Percentiles rank a stretch among this genome's conserved stretches.
These are phyloP conservation scores for Naso thynnoides DNA, from an alignment of 2,797 vertebrate genomes.

Conservation along the genomic window DNA sequence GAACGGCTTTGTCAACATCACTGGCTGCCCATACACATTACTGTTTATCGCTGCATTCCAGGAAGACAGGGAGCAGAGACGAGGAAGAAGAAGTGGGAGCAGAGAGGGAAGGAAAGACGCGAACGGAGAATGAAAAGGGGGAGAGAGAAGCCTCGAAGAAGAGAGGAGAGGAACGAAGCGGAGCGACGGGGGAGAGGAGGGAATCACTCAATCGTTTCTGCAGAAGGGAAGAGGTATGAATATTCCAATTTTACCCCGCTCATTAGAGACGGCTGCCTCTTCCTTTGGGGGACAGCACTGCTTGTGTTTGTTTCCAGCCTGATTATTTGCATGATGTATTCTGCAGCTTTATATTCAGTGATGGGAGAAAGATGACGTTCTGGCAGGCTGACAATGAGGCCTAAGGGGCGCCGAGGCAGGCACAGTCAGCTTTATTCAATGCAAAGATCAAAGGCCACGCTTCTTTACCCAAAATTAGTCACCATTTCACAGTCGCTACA, in stretches of 20 bases:
- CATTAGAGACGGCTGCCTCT: constrained; percentile 80
- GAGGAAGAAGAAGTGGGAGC: constrained; percentile 33
- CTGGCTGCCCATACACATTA: constrained; percentile 59
- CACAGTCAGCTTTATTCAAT: constrained; percentile 74
- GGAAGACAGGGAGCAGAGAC: constrained; percentile 35
- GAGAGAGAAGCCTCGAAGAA: constrained; percentile 24
- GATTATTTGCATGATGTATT: constrained; percentile 86
- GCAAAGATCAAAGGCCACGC: constrained; percentile 75
- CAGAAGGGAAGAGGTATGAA: constrained; percentile 74
- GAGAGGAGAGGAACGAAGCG: constrained; percentile 26
- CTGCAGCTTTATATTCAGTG: constrained; percentile 76
- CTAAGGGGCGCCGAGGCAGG: constrained; percentile 62
- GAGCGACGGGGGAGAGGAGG: constrained; percentile 21
- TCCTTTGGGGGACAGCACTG: constrained; percentile 76
- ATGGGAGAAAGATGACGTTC: constrained; percentile 73
- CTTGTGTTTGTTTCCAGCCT: constrained; percentile 81
- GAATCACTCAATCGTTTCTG: constrained; percentile 66
- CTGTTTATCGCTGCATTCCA: constrained; percentile 64
- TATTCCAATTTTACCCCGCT: constrained; percentile 81
- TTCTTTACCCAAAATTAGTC: constrained; percentile 75
- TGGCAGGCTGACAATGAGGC: constrained; percentile 77
- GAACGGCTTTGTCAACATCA: constrained; percentile 70
- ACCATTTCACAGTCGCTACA: constrained; percentile 64
- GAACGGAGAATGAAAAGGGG: constrained; percentile 33
- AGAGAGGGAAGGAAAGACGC: constrained; percentile 46